Base-by-base conservation (phyloP, 2,797 vertebrate species). In the Centroberyx gerrardi region DNA sequence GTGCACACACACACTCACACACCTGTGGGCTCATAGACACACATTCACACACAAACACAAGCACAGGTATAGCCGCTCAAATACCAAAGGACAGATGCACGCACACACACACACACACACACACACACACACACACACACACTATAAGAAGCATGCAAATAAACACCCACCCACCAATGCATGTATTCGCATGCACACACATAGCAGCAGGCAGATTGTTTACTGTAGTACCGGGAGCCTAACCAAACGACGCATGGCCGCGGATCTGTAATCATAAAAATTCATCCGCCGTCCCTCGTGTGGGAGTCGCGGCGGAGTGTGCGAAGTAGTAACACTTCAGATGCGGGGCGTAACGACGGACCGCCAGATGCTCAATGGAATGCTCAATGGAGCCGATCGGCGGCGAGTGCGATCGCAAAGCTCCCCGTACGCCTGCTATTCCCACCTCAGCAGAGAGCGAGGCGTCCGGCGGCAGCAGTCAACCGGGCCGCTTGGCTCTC, bases 321-420 rank as follows among this genome's bases (percentile, higher is more conserved):
- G 81, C 70, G 81, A 77, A 88, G 89, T 78, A 89, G 86, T 82
- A 74, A 76, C 81, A 90, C 87, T 91, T 91, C 74, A 87, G 81
- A 89, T 82, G 82, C 86, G 78, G 63, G 73, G 83, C 55, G 63
- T 87, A 90, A 92, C 81, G 86, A 89, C 52, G 59, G 84, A 78
- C 78, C 53, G 64, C 87, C 91, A 92, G 91, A 92, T 93, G 87
- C 87, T 92, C 82, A 77, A 83, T 84, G 83, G 82, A 89, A 90
- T 72, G 90, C 86, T 89, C 90, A 88, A 71, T 84, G 87, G 89
- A 90, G 86, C 88, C 40, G 54, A 86, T 90, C 80, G 62, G 78
- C 78, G 84, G 83, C 52, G 78, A 88, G 80, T 67, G 85, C 63
- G 64, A 80, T 79, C 63, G 44, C 29, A 62, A 74, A 74, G 76